phyloP scores from a whole-genome alignment of 2,797 vertebrate genomes.

The Pseudopleuronectes americanus region DNA sequence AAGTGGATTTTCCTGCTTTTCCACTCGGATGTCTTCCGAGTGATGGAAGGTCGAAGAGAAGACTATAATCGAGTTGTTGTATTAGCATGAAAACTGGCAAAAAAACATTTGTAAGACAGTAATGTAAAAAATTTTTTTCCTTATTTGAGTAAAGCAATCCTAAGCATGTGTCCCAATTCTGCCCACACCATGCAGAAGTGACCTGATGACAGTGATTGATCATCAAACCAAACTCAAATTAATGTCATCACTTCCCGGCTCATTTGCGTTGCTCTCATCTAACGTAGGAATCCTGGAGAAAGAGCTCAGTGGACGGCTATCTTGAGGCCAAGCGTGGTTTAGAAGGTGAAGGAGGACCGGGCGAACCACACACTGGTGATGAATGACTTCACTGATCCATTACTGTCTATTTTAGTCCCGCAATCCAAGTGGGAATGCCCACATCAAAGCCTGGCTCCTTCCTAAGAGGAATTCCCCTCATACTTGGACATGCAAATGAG shows the following conservation, averaged over 20 bases:
- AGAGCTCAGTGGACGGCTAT: conserved; percentile 59
- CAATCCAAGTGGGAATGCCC: conserved; percentile 83
- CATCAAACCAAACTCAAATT: conserved; percentile 41
- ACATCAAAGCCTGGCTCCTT: conserved; percentile 81
- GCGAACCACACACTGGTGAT: conserved; percentile 72
- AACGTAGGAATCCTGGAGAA: conserved; percentile 45
- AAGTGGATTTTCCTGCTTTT: background rate
- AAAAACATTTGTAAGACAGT: no score
- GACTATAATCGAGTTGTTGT: background rate
- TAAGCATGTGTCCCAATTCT: conserved; percentile 17
- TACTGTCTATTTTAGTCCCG: conserved; percentile 82
- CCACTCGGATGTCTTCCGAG: background rate
- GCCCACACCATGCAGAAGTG: conserved; percentile 17
- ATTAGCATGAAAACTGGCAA: background rate
- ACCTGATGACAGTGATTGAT: conserved; percentile 32
- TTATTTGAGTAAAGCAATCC: conserved; percentile 1
- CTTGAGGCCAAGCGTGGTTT: conserved; percentile 74
- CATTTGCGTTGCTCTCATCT: conserved; percentile 9
- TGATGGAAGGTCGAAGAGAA: background rate
- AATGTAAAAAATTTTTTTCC: background rate
- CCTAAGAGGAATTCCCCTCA: conserved; percentile 79
- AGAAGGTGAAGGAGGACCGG: conserved; percentile 78
- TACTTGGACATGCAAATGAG: conserved; percentile 86
- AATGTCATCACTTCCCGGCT: conserved; percentile 50
- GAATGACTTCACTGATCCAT: conserved; percentile 83